These are phyloP conservation scores for Hemicrepidius hirtus DNA, from an alignment of 2,888 invertebrate genomes.

Conservation along the genomic window DNA sequence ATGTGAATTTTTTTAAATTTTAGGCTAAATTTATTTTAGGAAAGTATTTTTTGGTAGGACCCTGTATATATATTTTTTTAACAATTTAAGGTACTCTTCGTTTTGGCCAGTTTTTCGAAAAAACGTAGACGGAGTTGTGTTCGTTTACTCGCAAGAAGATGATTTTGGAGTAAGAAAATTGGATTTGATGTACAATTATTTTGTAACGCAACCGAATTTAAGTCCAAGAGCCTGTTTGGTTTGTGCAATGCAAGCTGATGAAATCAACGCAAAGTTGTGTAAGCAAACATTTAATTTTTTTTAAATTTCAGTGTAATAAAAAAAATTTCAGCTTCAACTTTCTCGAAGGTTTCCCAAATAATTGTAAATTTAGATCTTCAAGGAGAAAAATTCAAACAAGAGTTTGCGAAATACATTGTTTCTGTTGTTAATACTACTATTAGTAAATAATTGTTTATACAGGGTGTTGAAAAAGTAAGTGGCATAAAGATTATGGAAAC, in stretches of 20 bases:
- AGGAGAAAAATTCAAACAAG: conserved; percentile 61
- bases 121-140: conserved; percentile 61
- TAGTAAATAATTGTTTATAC: conserved; percentile 33
- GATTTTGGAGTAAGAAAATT: conserved; percentile 59
- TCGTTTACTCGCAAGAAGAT: conserved; percentile 60
- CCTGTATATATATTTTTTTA: no score
- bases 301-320: background rate
- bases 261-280: conserved; percentile 59
- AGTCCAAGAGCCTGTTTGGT: conserved; percentile 60
- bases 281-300: conserved; percentile 36
- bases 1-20: no score
- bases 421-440: conserved; percentile 52
- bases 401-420: conserved; percentile 59
- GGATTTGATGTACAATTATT: conserved; percentile 63
- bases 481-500: no score
- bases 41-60: no score
- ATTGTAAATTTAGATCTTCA: conserved; percentile 60
- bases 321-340: conserved; percentile 56
- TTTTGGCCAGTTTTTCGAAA: conserved; percentile 62
- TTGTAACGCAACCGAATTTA: conserved; percentile 60
- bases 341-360: conserved; percentile 62
- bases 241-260: conserved; percentile 56
- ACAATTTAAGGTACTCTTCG: conserved; percentile 56
- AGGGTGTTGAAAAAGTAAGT: no score
- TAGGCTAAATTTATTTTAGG: no score